phyloP scores from a whole-genome alignment of 1,140 invertebrate genomes.

The Anthonomus grandis region DNA sequence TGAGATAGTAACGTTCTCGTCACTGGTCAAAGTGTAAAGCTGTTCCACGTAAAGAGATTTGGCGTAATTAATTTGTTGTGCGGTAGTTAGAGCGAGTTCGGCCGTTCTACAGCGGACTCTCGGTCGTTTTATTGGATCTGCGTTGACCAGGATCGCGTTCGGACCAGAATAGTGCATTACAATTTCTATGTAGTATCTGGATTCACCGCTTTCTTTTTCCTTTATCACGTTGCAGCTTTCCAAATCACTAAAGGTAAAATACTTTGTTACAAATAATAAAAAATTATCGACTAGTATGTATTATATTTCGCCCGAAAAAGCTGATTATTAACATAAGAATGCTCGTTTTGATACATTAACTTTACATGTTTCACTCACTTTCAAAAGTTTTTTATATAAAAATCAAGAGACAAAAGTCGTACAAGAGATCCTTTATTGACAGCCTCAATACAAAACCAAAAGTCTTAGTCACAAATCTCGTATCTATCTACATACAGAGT shows the following conservation, averaged over 20 bases:
- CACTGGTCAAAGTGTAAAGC: conserved; percentile 54
- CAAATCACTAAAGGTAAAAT: conserved; percentile 58
- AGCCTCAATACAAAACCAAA: no score
- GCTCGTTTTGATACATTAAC: no score
- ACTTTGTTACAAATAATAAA: background rate
- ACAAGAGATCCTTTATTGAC: no score
- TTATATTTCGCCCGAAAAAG: no score
- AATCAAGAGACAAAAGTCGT: no score
- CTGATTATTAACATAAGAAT: no score
- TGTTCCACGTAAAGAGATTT: conserved; percentile 82
- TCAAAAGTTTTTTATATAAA: no score
- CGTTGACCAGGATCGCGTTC: conserved; percentile 48
- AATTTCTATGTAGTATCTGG: conserved; percentile 72
- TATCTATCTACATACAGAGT: no score
- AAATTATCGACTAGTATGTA: no score
- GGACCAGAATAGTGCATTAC: conserved; percentile 59
- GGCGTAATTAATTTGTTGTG: conserved; percentile 72
- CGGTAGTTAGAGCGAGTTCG: conserved; percentile 74
- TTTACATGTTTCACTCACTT: background rate
- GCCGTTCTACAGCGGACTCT: conserved; percentile 79
- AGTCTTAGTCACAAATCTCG: no score
- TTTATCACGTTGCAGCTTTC: conserved; percentile 58
- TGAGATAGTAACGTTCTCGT: conserved; percentile 40
- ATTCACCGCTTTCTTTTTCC: conserved; percentile 51
- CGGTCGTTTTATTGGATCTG: conserved; percentile 63